Percentiles rank a stretch among this genome's conserved stretches.
phyloP scores from a whole-genome alignment of 2,888 invertebrate species.

The Tethea ocularis region DNA sequence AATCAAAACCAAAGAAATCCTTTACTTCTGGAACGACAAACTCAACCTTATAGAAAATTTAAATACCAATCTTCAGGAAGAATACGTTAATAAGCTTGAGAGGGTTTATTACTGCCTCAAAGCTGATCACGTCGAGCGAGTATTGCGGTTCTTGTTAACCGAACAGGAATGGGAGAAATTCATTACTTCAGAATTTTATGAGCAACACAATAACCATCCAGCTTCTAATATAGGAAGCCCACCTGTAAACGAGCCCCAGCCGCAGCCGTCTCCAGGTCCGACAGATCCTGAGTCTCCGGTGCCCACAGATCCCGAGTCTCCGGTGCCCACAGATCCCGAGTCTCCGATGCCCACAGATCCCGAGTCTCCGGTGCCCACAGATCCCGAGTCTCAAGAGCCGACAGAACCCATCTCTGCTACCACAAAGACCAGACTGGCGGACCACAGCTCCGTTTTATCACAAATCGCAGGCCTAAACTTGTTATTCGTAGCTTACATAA shows the following conservation, averaged over 20 bases:
- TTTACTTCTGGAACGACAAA: slow-evolving; percentile 65
- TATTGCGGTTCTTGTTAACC: slow-evolving; percentile 49
- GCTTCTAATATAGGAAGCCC: neutral
- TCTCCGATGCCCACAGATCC: neutral
- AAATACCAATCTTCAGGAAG: slow-evolving; percentile 46
- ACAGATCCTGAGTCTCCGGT: neutral
- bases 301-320: neutral
- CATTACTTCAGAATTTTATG: slow-evolving; percentile 56
- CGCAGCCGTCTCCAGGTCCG: neutral
- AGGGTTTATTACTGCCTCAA: slow-evolving; percentile 64
- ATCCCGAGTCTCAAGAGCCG: neutral
- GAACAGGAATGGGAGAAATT: slow-evolving; percentile 54
- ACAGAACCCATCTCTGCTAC: neutral
- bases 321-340: neutral
- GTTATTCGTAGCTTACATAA: neutral
- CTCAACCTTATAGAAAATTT: slow-evolving; percentile 66
- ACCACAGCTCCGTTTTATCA: neutral
- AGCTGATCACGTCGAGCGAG: slow-evolving; percentile 54
- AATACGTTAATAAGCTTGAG: slow-evolving; percentile 61
- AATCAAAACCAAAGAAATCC: slow-evolving; percentile 53
- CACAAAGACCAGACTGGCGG: neutral
- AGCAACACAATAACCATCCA: slow-evolving; percentile 19
- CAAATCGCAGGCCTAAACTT: neutral
- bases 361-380: neutral
- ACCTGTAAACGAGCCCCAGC: neutral